Base-by-base conservation (phyloP, 2,113 vertebrate species). In the Coracopsis vasa region DNA sequence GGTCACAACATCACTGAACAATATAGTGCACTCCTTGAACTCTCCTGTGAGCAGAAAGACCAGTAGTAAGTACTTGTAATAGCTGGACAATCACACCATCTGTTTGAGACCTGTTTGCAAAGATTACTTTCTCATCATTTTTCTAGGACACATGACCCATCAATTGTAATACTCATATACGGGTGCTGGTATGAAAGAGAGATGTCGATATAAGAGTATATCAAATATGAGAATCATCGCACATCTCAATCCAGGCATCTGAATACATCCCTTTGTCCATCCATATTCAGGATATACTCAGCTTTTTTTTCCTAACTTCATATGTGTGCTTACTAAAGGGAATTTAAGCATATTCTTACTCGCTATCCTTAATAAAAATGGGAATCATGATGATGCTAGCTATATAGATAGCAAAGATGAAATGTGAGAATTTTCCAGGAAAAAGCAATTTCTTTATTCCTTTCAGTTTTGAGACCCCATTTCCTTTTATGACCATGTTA, bases 1-100 rank as follows among this genome's bases (percentile, higher is more conserved):
- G 54, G 97, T 98, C 75, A 98, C 98, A 47, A 98, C 98, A 29
- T 98, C 98, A 13, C 98, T 98, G 97, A 98, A 98, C 37, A 98
- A 84, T 90, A 98, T 96, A 13, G 98, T 98, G 86, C 98, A 98
- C 48, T 98, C 98, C 95, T 98, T 98, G 94, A 98, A 98, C 93
- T 98, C 98, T 25, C 98, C 98, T 98, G 92, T 29, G 88, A 92
- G 77, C 78, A 94, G 62, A 96, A 94, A 90, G 62, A 82, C 8
- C 58, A 61, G 50, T 3, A 67, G 72, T 81, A 54, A 94, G 61
- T 47, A 27, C 23, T 45, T 72, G 64, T 44, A 60, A 33, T 4
- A 45, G 56, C 23, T 53, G 65, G 47, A 12, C 45, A 65, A 28
- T 5, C 61, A 27, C 1, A 0, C 51, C 39, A 31, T 42, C 47